A percentile compares a stretch with the other conserved stretches of the same genome.
phyloP scores from a whole-genome alignment of 2,113 vertebrate species.

The Cryptotis parvus region DNA sequence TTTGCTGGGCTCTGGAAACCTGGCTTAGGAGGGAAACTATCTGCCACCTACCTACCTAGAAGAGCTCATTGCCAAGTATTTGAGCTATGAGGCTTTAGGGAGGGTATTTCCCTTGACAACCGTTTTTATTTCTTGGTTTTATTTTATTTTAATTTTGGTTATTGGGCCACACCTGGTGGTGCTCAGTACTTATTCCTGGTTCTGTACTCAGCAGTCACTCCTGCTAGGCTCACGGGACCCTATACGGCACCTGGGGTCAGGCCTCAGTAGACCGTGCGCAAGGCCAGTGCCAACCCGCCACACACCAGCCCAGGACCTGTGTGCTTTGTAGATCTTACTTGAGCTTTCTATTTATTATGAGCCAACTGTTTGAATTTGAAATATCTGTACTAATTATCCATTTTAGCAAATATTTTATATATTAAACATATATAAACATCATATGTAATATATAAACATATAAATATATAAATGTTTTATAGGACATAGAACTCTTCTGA shows the following conservation, averaged over 20 bases:
- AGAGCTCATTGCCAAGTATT: background rate
- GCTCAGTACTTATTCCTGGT: too few species aligned
- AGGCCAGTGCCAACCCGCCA: too few species aligned
- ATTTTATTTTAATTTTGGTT: too few species aligned
- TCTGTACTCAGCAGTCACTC: too few species aligned
- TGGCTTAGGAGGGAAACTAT: background rate
- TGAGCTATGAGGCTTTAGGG: background rate
- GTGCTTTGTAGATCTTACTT: background rate
- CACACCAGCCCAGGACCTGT: background rate
- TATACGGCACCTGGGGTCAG: too few species aligned
- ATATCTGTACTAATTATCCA: background rate
- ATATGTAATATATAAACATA: too few species aligned
- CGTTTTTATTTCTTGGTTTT: too few species aligned
- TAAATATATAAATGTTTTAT: background rate
- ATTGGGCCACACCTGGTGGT: too few species aligned
- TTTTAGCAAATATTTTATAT: background rate
- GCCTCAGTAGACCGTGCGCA: too few species aligned
- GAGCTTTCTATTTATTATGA: background rate
- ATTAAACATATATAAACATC: too few species aligned
- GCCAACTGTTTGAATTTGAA: constrained; percentile 15
- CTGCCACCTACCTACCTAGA: background rate
- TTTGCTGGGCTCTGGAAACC: background rate
- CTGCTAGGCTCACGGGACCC: too few species aligned
- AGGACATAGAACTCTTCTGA: too few species aligned
- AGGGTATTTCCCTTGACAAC: background rate